These are phyloP conservation scores for Phanerotoma sp. DNA, from an alignment of 2,888 invertebrate genomes.

Conservation along the genomic window DNA sequence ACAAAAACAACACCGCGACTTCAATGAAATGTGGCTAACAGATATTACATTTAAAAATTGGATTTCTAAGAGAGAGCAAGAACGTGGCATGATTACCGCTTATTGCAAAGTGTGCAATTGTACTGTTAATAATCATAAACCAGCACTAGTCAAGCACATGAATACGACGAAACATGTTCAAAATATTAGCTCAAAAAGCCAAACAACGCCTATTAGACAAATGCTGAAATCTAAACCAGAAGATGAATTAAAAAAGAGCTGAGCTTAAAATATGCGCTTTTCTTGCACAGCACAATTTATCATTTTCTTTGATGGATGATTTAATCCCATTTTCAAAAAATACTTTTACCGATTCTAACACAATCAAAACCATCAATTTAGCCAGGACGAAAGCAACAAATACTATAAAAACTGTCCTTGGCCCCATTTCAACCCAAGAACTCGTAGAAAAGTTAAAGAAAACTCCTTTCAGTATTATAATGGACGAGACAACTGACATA, in stretches of 20 bases:
- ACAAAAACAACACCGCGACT: no score
- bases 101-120: neutral
- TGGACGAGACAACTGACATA: neutral
- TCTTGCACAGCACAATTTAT: neutral
- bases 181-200: neutral
- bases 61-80: neutral
- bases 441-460: neutral
- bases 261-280: neutral
- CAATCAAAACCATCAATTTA: neutral
- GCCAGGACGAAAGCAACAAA: neutral
- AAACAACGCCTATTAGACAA: neutral
- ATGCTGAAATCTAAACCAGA: neutral
- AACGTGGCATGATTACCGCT: neutral
- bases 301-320: neutral
- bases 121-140: neutral
- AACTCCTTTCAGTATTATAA: neutral
- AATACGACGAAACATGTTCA: neutral
- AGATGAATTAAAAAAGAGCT: neutral
- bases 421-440: neutral
- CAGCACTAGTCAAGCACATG: neutral
- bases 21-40: no score
- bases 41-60: neutral
- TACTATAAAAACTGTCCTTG: neutral
- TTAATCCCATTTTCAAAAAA: neutral
- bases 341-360: neutral